Conservation (phyloP, 2,888 invertebrate genomes). For the Bellardia pandia region DNA sequence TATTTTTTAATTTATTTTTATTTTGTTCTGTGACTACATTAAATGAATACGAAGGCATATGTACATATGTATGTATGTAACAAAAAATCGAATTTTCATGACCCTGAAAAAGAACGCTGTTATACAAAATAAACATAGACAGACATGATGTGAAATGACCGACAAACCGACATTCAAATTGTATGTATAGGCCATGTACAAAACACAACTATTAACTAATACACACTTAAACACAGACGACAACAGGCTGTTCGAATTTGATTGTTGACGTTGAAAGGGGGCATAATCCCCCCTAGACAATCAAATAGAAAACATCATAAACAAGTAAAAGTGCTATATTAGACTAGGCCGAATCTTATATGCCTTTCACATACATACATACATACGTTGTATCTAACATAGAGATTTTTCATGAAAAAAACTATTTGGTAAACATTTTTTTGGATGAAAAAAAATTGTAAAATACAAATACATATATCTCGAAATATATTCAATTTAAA, state of each 20-base stretch:
- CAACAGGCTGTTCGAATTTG: background rate
- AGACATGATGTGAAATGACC: constrained; percentile 54
- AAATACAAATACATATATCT: too few relatives aligned
- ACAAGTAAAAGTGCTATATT: too few relatives aligned
- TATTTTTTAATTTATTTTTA: constrained; percentile 30
- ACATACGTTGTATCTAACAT: too few relatives aligned
- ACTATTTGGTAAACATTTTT: too few relatives aligned
- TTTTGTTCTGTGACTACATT: constrained; percentile 28
- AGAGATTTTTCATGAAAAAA: too few relatives aligned
- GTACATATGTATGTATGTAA: background rate
- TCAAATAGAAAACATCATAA: constrained; percentile 4
- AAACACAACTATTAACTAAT: background rate
- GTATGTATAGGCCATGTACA: background rate
- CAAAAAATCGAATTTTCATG: constrained; percentile 81
- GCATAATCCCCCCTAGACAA: constrained; percentile 11
- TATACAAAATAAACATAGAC: constrained; percentile 28
- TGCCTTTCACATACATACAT: too few relatives aligned
- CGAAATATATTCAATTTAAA: too few relatives aligned
- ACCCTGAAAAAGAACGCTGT: constrained; percentile 79
- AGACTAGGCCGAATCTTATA: too few relatives aligned
- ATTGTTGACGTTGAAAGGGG: background rate
- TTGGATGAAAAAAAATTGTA: too few relatives aligned
- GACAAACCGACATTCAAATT: constrained; percentile 70
- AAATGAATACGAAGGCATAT: background rate
- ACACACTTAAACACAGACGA: background rate